Conservation (phyloP, 2,888 invertebrate species). For the Schizotus pectinicornis region DNA sequence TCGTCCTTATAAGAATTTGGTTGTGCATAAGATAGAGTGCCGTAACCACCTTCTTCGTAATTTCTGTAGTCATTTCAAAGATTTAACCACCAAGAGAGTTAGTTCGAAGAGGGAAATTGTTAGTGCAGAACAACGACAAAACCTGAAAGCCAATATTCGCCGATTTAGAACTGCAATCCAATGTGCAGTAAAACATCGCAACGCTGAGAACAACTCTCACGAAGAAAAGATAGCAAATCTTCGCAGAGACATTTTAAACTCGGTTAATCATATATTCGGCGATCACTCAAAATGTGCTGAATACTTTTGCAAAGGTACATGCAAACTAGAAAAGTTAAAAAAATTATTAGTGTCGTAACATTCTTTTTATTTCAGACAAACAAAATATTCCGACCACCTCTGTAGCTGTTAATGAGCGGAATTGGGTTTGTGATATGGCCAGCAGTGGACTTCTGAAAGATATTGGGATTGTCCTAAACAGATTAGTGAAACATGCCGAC, state of each 20-base stretch:
- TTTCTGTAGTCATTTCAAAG: slow-evolving; percentile 12
- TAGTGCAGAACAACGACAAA: neutral
- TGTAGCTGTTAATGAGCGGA: neutral
- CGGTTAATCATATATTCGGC: neutral
- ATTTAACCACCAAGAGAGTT: neutral
- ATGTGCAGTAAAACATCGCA: neutral
- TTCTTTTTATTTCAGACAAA: neutral
- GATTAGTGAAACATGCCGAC: slow-evolving; percentile 3
- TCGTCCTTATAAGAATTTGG: slow-evolving; percentile 13
- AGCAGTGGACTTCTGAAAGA: slow-evolving; percentile 2
- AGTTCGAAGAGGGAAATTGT: neutral
- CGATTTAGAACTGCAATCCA: neutral
- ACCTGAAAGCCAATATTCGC: neutral
- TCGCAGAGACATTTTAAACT: neutral
- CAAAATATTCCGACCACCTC: neutral
- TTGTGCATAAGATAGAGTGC: slow-evolving; percentile 26
- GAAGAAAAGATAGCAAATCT: neutral
- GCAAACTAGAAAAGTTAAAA: no score
- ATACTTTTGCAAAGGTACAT: no score
- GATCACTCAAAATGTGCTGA: neutral
- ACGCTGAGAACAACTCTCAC: neutral
- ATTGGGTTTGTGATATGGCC: neutral
- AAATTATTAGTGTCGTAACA: neutral
- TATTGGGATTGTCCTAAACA: neutral
- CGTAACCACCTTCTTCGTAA: slow-evolving; percentile 26